Evolutionary conservation across 1,140 invertebrate species (phyloP), one percentile per base, ranked within the genome.

Genomic region (Zaprionus taronus): DNA sequence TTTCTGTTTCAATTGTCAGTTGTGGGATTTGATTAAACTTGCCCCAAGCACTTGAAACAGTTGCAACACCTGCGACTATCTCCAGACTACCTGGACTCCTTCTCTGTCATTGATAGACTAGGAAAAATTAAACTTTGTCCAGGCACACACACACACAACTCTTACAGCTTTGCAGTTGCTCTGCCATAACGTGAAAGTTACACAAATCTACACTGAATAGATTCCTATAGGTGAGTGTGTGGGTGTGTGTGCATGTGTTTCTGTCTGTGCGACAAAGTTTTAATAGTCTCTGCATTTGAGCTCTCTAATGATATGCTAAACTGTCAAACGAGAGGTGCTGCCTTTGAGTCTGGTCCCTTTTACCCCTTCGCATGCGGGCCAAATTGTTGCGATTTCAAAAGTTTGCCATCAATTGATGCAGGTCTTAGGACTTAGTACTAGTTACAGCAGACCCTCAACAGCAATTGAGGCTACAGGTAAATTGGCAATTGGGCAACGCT

Each of bases 241-340:
- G 20, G 20, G 20, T 20, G 20, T 20, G 20, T 20, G 11, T 72
- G 22, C n/a, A 20, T 41, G n/a, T 67, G 44, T 63, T 7, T 24
- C 17, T 60, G 44, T 56, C 44, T 74, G 63, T 72, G 69, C 12
- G 26, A 53, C 47, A 89, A 90, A 87, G 58, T 87, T 87, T 90
- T 90, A 87, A 87, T 81, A 90, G 84, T 90, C 85, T 77, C 78
- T 75, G 72, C 81, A 87, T 90, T 87, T 73, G 81, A 87, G 84
- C 72, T 72, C 73, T 71, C 85, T 84, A 87, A 87, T 87, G 85
- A 90, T 87, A 87, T 90, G 84, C 84, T 87, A 87, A 90, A 84
- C 81, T 87, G 78, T 47, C 78, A 78, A 81, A 89, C 78, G 74
- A 75, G 68, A 80, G 81, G 61, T 65, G 14, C 60, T 58, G 53